Evolutionary conservation across 2,113 vertebrate genomes (phyloP).

Genomic region (Steatornis caripensis): DNA sequence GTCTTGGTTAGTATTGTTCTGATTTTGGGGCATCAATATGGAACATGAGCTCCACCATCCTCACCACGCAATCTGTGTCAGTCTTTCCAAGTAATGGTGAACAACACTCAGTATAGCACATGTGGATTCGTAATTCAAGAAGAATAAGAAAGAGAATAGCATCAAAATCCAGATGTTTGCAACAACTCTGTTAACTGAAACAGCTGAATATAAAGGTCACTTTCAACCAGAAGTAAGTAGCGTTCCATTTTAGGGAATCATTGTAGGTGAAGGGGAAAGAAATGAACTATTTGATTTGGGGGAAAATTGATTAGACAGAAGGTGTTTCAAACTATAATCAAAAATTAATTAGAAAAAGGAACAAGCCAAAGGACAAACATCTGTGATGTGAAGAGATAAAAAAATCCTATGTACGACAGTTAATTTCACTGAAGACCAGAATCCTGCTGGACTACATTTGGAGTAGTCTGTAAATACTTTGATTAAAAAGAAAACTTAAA

Average conservation of each 20-base stretch:
- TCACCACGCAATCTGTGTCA: neutral
- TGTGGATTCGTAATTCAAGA: neutral
- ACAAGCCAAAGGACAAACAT: slow-evolving; percentile 76
- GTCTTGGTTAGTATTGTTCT: neutral
- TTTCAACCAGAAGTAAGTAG: neutral
- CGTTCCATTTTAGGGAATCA: neutral
- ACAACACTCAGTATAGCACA: neutral
- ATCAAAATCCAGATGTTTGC: neutral
- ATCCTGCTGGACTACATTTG: slow-evolving; percentile 48
- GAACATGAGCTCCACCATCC: neutral
- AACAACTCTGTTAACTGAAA: neutral
- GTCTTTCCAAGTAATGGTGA: neutral
- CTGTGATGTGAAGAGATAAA: slow-evolving; percentile 64
- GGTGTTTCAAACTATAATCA: slow-evolving; percentile 70
- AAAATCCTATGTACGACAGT: slow-evolving; percentile 30
- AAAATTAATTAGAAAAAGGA: slow-evolving; percentile 74
- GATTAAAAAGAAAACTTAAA: neutral
- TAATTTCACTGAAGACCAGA: slow-evolving; percentile 42
- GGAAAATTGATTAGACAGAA: slow-evolving; percentile 61
- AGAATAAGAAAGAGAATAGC: neutral
- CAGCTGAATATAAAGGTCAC: neutral
- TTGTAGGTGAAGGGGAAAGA: neutral
- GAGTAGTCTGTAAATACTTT: neutral
- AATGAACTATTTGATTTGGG: slow-evolving; percentile 28
- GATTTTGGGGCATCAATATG: neutral